Conservation (phyloP, 2,797 vertebrate species). For the Coregonus suidteri region DNA sequence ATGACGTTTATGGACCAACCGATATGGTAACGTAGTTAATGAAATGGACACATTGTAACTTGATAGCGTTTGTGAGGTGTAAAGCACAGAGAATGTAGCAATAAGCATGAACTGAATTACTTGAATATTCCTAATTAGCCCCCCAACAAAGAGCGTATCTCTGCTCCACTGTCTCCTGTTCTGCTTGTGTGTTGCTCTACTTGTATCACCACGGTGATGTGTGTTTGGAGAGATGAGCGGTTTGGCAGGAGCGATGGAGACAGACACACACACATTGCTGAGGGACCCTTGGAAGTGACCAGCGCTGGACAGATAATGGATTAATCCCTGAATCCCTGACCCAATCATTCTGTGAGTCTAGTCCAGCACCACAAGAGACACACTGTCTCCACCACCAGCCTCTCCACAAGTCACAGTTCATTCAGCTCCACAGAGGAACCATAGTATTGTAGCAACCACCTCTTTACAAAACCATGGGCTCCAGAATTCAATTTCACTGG, state of each 20-base stretch:
- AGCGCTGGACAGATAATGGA: conserved; percentile 55
- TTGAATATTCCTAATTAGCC: conserved; percentile 20
- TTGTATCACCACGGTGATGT: conserved; percentile 40
- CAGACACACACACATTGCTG: conserved; percentile 7
- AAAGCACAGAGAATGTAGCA: conserved; percentile 3
- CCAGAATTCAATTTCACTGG: conserved; percentile 16
- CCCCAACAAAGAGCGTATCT: not conserved
- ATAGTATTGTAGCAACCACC: not conserved
- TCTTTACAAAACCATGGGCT: conserved; percentile 5
- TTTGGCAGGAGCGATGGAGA: conserved; percentile 38
- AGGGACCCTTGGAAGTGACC: not conserved
- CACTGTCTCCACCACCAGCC: conserved; percentile 32
- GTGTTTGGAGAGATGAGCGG: conserved; percentile 46
- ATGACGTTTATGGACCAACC: not conserved
- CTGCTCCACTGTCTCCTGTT: not conserved
- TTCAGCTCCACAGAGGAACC: conserved; percentile 32
- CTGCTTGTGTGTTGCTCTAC: not conserved
- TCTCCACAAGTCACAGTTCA: conserved; percentile 33
- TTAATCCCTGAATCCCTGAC: conserved; percentile 67
- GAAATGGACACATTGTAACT: not conserved
- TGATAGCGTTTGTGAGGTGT: not conserved
- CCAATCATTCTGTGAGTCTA: conserved; percentile 56
- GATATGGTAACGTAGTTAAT: not conserved
- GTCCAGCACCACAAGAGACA: conserved; percentile 40
- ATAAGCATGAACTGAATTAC: not conserved